These are phyloP conservation scores for Pammene aurita DNA, from an alignment of 2,888 invertebrate species.

Conservation along the genomic window DNA sequence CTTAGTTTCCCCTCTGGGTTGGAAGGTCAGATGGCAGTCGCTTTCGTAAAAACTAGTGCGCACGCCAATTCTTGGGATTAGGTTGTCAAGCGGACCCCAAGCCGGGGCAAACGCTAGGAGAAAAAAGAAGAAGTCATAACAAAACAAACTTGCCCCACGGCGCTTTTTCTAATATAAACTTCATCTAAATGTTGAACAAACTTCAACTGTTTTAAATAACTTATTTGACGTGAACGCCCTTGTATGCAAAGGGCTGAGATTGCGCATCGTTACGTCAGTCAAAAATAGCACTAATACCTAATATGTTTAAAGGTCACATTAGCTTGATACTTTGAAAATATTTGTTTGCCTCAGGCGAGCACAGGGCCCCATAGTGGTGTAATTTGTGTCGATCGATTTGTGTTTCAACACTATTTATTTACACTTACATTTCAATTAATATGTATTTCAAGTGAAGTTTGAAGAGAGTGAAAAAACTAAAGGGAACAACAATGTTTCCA, in stretches of 20 bases:
- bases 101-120: too few species aligned
- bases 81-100: too few species aligned
- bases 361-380: slow-evolving; percentile 5
- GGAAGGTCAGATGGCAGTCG: too few species aligned
- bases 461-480: too few species aligned
- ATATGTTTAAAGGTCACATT: neutral
- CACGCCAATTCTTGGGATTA: too few species aligned
- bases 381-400: slow-evolving; percentile 26
- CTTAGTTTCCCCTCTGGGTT: too few species aligned
- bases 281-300: neutral
- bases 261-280: neutral
- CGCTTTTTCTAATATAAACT: neutral
- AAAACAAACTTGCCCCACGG: neutral
- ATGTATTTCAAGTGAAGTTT: slow-evolving; percentile 11
- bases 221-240: slow-evolving; percentile 17
- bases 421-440: slow-evolving; percentile 12
- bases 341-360: slow-evolving; percentile 6
- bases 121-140: too few species aligned
- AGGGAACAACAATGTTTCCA: neutral
- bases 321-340: neutral
- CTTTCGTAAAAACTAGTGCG: too few species aligned
- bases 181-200: slow-evolving; percentile 1
- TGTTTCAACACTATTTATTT: slow-evolving; percentile 22
- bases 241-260: slow-evolving; percentile 16
- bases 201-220: slow-evolving; percentile 16